These are phyloP conservation scores for Cephus spinipes DNA, from an alignment of 2,888 invertebrate species.

Conservation along the genomic window DNA sequence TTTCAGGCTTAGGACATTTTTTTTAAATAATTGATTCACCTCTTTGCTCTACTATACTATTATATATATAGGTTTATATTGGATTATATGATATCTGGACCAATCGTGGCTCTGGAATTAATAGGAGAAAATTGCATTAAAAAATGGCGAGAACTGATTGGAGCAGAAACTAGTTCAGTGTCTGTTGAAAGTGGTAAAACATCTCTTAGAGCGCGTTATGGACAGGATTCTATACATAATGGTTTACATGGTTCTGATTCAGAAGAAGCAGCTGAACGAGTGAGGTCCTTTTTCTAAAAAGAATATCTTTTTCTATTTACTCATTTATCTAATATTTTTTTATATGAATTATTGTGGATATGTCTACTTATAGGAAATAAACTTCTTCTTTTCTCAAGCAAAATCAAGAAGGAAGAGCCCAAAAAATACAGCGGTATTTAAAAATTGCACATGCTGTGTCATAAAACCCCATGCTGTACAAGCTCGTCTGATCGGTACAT, in stretches of 20 bases:
- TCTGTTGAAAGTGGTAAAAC: conserved; percentile 70
- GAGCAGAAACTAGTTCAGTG: conserved; percentile 73
- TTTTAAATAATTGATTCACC: conserved; percentile 17
- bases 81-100: conserved; percentile 76
- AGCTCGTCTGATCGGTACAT: conserved; percentile 72
- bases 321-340: not conserved
- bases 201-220: conserved; percentile 76
- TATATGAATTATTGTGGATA: conserved; percentile 14
- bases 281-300: conserved; percentile 40
- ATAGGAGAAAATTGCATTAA: conserved; percentile 78
- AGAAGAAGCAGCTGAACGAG: conserved; percentile 69
- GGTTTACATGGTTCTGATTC: conserved; percentile 77
- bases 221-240: conserved; percentile 75
- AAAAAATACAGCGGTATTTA: conserved; percentile 70
- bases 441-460: conserved; percentile 82
- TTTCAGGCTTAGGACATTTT: conserved; percentile 35
- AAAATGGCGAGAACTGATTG: conserved; percentile 72
- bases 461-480: conserved; percentile 92
- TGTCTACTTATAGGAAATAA: conserved; percentile 68
- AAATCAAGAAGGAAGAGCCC: conserved; percentile 64
- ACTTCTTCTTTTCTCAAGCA: conserved; percentile 74
- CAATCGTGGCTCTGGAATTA: conserved; percentile 79
- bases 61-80: conserved; percentile 69
- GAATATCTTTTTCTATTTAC: conserved; percentile 4
- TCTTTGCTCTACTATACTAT: conserved; percentile 10